phyloP scores from a whole-genome alignment of 1,140 invertebrate genomes.

The Ridgeia piscesae region DNA sequence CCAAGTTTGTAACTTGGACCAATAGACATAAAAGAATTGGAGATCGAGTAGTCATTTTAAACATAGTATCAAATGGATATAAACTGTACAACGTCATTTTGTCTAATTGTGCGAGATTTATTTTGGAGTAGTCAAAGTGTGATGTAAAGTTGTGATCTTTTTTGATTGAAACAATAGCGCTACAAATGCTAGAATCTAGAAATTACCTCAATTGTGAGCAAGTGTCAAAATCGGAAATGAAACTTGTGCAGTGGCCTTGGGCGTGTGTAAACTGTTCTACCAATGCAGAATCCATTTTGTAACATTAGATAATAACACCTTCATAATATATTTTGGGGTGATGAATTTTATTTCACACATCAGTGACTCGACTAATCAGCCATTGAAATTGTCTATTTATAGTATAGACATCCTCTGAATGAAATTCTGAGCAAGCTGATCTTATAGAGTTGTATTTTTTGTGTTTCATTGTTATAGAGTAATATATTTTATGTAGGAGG shows the following conservation, averaged over 20 bases:
- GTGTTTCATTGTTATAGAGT: background rate
- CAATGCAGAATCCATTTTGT: background rate
- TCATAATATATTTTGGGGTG: background rate
- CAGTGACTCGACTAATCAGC: too few species aligned
- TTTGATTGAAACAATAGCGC: background rate
- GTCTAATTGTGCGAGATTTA: background rate
- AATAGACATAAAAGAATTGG: background rate
- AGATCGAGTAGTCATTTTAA: background rate
- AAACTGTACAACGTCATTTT: background rate
- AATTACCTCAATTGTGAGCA: background rate
- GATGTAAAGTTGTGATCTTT: too few species aligned
- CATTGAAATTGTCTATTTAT: background rate
- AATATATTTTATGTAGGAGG: conserved; percentile 6
- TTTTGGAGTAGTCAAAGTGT: too few species aligned
- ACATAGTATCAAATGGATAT: background rate
- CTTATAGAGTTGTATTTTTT: background rate
- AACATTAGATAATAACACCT: background rate
- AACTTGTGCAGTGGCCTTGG: background rate
- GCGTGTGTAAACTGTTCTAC: background rate
- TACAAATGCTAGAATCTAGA: background rate
- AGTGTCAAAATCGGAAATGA: background rate
- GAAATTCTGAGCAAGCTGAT: background rate
- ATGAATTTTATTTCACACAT: background rate
- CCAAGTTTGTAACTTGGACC: background rate
- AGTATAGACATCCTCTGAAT: background rate